Evolutionary conservation across 2,888 invertebrate genomes (phyloP), one percentile per base, ranked within the genome.

Genomic region (Limulus polyphemus): DNA sequence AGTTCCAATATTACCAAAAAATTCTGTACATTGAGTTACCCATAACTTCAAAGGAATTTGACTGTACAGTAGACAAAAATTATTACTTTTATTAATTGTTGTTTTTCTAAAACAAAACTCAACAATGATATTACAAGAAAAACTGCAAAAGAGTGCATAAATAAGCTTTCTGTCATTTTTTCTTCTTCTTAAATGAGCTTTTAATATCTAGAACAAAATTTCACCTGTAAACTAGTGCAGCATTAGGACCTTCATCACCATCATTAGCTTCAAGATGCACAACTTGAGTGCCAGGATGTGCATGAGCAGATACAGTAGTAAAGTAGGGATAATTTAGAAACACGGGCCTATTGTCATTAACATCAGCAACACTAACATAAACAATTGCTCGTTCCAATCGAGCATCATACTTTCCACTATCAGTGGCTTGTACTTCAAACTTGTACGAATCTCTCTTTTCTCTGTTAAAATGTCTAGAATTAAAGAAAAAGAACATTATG

Each of bases 311-410:
- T 1, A 95, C 85, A 72, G 85, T 85, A 62, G 85, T 86, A 67
- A 81, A 83, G 75, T 92, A 93, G 0, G 94, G 94, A 75, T 91
- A 90, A 72, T 86, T 83, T 17, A 84, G 83, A 75, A 95, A 95
- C 56, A 87, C 81, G 0, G 95, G 97, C 69, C 86, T 84, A 74
- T 97, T 94, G 76, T 97, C 95, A 75, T 97, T 97, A 11, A 91
- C 85, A 73, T 97, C 95, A 56, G 83, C 83, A 55, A 97, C 83
- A 17, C 83, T 84, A 55, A 97, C 85, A 74, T 87, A 87, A 0
- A 95, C 86, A 1, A 87, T 84, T 13, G 90, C 88, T 68, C 85
- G 85, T 71, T 87, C 86, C 0, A 87, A 89, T 51, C 88, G 83
- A 0, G 90, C 87, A 68, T 90, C 85, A 74, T 91, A 92, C 62